Percentiles rank a stretch among this genome's conserved stretches.
Evolutionary conservation across 1,140 invertebrate species (phyloP).

Genomic region (Leptonema lineaticorne): DNA sequence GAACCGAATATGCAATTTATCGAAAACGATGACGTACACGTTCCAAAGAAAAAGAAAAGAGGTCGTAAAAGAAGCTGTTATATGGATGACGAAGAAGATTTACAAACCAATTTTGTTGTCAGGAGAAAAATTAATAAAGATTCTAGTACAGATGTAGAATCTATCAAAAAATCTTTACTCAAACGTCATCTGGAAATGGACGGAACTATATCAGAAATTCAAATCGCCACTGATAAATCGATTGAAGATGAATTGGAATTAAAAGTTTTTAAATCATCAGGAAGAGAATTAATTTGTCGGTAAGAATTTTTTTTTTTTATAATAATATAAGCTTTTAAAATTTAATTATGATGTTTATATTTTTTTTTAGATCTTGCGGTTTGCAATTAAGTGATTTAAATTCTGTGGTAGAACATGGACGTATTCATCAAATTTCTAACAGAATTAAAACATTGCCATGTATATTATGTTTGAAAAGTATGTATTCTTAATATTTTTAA

Average conservation of each 20-base stretch:
- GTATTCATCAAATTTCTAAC: constrained; percentile 3
- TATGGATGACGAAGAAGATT: not conserved
- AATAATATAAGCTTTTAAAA: not conserved
- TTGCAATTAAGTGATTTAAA: constrained; percentile 3
- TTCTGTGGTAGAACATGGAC: constrained; percentile 1
- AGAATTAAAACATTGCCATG: constrained; percentile 4
- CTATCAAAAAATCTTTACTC: not conserved
- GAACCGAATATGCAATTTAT: not conserved
- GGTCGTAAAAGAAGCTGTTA: not conserved
- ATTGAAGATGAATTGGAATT: not conserved
- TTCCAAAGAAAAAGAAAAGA: constrained; percentile 2
- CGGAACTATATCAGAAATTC: constrained; percentile 20
- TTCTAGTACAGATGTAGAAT: not conserved
- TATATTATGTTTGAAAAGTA: constrained; percentile 9
- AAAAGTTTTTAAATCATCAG: not conserved
- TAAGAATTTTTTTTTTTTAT: not conserved
- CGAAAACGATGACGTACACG: not conserved
- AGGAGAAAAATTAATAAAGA: constrained; percentile 14
- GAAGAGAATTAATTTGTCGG: constrained; percentile 12
- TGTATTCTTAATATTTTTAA: not conserved
- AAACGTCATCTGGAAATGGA: constrained; percentile 26
- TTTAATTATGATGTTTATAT: not conserved
- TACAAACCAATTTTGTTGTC: constrained; percentile 15
- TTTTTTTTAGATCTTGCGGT: constrained; percentile 11
- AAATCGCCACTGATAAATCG: not conserved